Evolutionary conservation across 2,888 invertebrate genomes (phyloP).

Genomic region (Dorcus parallelipipedus): DNA sequence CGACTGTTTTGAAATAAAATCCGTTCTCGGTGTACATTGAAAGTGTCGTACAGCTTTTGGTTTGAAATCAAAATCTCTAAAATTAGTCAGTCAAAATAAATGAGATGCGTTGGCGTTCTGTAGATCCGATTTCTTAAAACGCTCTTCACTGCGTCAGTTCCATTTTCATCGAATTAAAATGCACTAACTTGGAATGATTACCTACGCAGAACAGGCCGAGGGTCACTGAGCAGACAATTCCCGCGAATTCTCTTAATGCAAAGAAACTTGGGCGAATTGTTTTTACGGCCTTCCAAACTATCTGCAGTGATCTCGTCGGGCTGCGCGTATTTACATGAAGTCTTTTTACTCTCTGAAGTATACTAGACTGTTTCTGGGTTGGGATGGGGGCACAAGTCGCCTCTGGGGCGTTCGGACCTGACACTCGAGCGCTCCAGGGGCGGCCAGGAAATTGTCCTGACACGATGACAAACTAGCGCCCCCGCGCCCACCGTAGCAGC

Average conservation of each 20-base stretch:
- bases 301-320: conserved; percentile 22
- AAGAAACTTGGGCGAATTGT: conserved; percentile 5
- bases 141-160: conserved; percentile 12
- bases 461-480: conserved; percentile 63
- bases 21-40: too few species aligned
- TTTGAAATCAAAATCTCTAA: too few species aligned
- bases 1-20: conserved; percentile 14
- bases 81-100: not conserved
- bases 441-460: conserved; percentile 16
- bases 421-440: conserved; percentile 40
- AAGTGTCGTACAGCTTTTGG: too few species aligned
- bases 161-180: conserved; percentile 22
- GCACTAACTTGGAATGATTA: conserved; percentile 40
- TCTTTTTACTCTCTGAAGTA: conserved; percentile 50
- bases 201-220: conserved; percentile 31
- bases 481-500: conserved; percentile 89
- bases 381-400: conserved; percentile 32
- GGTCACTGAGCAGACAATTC: conserved; percentile 9
- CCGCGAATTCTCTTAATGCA: conserved; percentile 24
- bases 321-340: conserved; percentile 34
- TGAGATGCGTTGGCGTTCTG: conserved; percentile 5
- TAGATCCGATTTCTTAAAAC: conserved; percentile 18
- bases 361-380: conserved; percentile 35
- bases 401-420: conserved; percentile 43
- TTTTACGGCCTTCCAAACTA: conserved; percentile 8